These are phyloP conservation scores for Pomacea canaliculata DNA, from an alignment of 2,888 invertebrate species.

Conservation along the genomic window DNA sequence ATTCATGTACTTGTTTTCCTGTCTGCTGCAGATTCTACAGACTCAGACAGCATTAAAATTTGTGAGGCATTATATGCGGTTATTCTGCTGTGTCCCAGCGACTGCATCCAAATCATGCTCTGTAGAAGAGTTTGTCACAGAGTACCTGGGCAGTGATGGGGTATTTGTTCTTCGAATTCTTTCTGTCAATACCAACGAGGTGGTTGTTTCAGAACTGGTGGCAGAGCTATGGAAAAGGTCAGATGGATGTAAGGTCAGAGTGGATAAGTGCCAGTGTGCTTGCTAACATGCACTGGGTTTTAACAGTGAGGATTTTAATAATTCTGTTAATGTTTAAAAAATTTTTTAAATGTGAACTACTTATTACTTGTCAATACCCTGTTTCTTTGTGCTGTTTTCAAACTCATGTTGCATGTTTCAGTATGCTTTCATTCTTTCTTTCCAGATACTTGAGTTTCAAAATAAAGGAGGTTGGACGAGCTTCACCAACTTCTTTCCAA, in stretches of 20 bases:
- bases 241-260: background rate
- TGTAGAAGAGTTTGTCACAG: slow-evolving; percentile 28
- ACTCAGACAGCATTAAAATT: slow-evolving; percentile 13
- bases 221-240: slow-evolving; percentile 29
- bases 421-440: too few relatives aligned
- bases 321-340: too few relatives aligned
- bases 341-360: too few relatives aligned
- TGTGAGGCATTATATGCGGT: slow-evolving; percentile 12
- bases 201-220: slow-evolving; percentile 31
- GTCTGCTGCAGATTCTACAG: slow-evolving; percentile 7
- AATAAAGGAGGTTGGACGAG: too few relatives aligned
- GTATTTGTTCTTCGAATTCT: slow-evolving; percentile 34
- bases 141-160: slow-evolving; percentile 37
- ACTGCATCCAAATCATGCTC: slow-evolving; percentile 9
- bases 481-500: too few relatives aligned
- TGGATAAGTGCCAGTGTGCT: background rate
- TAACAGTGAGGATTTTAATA: too few relatives aligned
- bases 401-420: too few relatives aligned
- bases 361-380: too few relatives aligned
- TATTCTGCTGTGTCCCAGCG: background rate
- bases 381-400: too few relatives aligned
- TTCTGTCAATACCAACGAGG: slow-evolving; percentile 34
- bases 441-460: too few relatives aligned
- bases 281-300: too few relatives aligned
- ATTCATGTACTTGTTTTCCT: background rate